Evolutionary conservation across 2,888 invertebrate genomes (phyloP).

Genomic region (Hyles lineata): DNA sequence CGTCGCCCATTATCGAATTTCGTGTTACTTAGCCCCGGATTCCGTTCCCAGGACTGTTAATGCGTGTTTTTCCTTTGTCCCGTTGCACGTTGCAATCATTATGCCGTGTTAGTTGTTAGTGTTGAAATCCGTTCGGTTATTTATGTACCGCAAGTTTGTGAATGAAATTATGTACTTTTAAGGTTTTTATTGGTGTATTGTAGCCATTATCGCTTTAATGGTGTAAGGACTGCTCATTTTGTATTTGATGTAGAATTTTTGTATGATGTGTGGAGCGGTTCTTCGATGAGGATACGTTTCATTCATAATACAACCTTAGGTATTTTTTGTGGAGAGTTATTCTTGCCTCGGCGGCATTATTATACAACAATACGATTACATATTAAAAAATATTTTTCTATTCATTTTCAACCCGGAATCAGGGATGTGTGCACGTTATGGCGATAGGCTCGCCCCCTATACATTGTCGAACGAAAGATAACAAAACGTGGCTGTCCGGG

Average conservation of each 20-base stretch:
- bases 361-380: too few species aligned
- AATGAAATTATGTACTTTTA: conserved; percentile 4
- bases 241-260: too few species aligned
- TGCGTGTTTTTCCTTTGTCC: conserved; percentile 25
- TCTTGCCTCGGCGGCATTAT: too few species aligned
- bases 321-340: too few species aligned
- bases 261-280: neutral
- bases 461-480: too few species aligned
- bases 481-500: too few species aligned
- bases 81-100: conserved; percentile 22
- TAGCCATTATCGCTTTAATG: neutral
- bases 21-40: conserved; percentile 17
- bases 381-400: too few species aligned
- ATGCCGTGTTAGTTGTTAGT: conserved; percentile 23
- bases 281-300: neutral
- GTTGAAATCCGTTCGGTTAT: conserved; percentile 11
- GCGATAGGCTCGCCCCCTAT: too few species aligned
- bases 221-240: neutral
- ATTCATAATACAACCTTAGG: too few species aligned
- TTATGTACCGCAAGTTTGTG: conserved; percentile 3
- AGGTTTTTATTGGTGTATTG: neutral
- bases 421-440: too few species aligned
- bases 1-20: conserved; percentile 15
- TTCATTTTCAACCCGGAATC: too few species aligned
- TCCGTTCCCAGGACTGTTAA: conserved; percentile 29